Evolutionary conservation across 2,113 vertebrate species (phyloP), one percentile per base, ranked within the genome.

Genomic region (Lepus europaeus): DNA sequence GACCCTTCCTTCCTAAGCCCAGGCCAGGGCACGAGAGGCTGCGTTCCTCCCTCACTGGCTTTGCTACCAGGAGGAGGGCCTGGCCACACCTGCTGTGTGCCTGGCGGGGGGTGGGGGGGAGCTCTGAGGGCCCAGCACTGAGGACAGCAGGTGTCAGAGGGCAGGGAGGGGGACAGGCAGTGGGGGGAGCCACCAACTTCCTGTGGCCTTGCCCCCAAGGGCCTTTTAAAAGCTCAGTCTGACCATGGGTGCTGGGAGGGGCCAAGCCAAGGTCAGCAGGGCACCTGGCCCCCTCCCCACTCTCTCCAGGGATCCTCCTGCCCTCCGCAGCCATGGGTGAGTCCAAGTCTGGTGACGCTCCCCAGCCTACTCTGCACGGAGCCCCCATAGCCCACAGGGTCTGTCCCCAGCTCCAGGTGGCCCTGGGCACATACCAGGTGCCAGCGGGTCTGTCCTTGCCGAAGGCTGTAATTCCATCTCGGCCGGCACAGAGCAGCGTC

Each of bases 401-500:
- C 25, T n/a, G n/a, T 56, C 33, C 22, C 31, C 23, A 78, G 36
- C 29, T 20, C 14, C 63, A 61, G 25, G 10, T 23, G 45, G 2
- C 12, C 80, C 39, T n/a, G 39, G 56, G 63, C 56, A 36, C 76
- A 8, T 0, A 61, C 56, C 59, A 70, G 25, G 25, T 39, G 13
- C 23, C 64, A 9, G 8, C 0, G 0, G 10, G 13, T 8, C 6
- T 36, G 63, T 33, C 61, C 51, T 69, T 0, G 4, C 70, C 17
- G 13, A 73, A 45, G 78, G 36, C 76, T 97, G 94, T 70, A 97
- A 96, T 96, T 97, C 96, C 95, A 96, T 93, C 95, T 81, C 51
- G 14, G 74, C 22, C n/a, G 1, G 14, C 11, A 5, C 33, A 29
- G 68, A 72, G 2, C 1, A 66, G 45, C 64, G 12, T 27, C 6